phyloP scores from a whole-genome alignment of 2,888 invertebrate species.

The Microchrysa polita region DNA sequence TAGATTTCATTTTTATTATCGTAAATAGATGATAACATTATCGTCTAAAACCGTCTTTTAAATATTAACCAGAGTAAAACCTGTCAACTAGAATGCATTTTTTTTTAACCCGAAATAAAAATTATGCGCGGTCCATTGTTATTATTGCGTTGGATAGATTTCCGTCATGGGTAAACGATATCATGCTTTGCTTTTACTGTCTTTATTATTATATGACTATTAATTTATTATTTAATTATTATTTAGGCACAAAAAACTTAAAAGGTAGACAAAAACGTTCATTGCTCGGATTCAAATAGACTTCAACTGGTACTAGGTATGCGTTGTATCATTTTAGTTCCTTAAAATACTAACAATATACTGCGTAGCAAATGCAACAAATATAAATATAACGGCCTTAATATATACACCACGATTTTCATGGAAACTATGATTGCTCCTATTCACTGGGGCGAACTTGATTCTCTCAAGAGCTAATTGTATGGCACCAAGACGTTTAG shows the following conservation, averaged over 20 bases:
- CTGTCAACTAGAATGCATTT: too few species aligned
- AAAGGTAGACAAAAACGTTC: background rate
- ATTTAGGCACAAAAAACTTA: slow-evolving; percentile 12
- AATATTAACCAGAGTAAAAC: too few species aligned
- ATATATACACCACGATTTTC: slow-evolving; percentile 13
- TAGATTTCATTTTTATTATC: too few species aligned
- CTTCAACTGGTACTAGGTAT: background rate
- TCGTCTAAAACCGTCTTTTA: too few species aligned
- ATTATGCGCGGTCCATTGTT: too few species aligned
- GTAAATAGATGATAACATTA: too few species aligned
- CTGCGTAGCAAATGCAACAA: slow-evolving; percentile 34
- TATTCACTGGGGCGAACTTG: slow-evolving; percentile 56
- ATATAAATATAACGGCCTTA: slow-evolving; percentile 21
- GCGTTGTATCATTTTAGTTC: background rate
- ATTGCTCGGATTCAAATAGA: slow-evolving; percentile 2
- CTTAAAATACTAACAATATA: slow-evolving; percentile 30
- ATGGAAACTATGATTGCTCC: background rate
- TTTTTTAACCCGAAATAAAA: too few species aligned
- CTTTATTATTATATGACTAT: too few species aligned
- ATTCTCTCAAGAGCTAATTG: slow-evolving; percentile 59
- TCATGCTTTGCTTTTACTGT: too few species aligned
- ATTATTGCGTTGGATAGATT: too few species aligned
- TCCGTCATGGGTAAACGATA: too few species aligned
- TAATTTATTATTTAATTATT: too few species aligned
- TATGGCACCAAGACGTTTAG: slow-evolving; percentile 64